Conservation (phyloP, 2,113 vertebrate genomes). For the Podilymbus podiceps region DNA sequence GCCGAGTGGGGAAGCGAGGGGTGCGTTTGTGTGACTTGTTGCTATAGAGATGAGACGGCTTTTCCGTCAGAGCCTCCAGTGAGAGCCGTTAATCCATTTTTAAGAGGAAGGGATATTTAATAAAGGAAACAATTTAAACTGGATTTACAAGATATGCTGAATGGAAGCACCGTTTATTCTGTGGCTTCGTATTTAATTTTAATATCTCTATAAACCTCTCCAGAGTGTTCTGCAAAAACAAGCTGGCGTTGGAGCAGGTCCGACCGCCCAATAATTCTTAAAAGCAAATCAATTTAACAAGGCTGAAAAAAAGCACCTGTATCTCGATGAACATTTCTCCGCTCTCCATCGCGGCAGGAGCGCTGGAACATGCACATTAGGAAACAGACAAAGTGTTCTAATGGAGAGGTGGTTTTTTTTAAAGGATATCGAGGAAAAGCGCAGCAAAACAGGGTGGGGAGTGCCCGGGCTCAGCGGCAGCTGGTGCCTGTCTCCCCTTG, state of each 20-base stretch:
- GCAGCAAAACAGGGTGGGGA: accelerated
- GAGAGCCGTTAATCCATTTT: slow-evolving; percentile 38
- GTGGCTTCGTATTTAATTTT: slow-evolving; percentile 4
- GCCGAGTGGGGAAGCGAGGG: background rate
- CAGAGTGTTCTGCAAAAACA: background rate
- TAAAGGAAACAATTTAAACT: slow-evolving; percentile 53
- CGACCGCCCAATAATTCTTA: background rate
- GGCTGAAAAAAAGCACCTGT: background rate
- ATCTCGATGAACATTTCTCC: background rate
- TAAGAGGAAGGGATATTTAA: slow-evolving; percentile 59
- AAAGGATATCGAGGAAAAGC: background rate
- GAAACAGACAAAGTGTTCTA: background rate
- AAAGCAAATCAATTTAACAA: background rate
- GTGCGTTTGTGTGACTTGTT: background rate
- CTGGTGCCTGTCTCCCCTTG: no score
- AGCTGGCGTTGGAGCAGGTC: background rate
- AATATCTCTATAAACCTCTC: slow-evolving; percentile 17
- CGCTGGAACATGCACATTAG: accelerated
- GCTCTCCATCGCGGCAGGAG: accelerated
- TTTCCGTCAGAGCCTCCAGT: background rate
- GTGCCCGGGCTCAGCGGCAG: background rate
- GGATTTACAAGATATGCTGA: slow-evolving; percentile 16
- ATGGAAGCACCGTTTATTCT: slow-evolving; percentile 2
- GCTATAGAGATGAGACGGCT: background rate
- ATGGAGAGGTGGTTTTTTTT: background rate